Evolutionary conservation across 2,797 vertebrate species (phyloP).

Genomic region (Brachymystax lenok): DNA sequence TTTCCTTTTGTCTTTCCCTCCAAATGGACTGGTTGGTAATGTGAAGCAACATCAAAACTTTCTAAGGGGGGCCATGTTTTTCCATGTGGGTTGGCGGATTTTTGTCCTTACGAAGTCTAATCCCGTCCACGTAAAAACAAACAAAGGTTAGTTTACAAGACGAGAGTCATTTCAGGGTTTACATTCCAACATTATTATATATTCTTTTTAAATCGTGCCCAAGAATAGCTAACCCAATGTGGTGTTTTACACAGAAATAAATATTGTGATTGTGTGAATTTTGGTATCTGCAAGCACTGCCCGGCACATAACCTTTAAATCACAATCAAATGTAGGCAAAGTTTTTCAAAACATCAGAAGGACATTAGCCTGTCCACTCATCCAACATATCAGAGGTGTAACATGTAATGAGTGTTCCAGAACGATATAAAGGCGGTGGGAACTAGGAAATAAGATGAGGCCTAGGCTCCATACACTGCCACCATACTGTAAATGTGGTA

Average conservation of each 20-base stretch:
- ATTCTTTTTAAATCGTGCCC: neutral
- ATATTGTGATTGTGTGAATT: neutral
- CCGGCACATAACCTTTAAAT: neutral
- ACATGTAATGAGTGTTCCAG: neutral
- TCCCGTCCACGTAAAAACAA: constrained; percentile 53
- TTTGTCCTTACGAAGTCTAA: constrained; percentile 54
- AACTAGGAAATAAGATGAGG: neutral
- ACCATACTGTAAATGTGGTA: neutral
- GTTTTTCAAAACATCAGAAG: neutral
- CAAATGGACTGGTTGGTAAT: constrained; percentile 49
- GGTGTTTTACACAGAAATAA: constrained; percentile 5
- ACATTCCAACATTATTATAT: neutral
- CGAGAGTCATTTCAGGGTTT: constrained; percentile 12
- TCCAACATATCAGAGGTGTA: neutral
- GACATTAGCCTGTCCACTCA: neutral
- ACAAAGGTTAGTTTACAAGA: constrained; percentile 40
- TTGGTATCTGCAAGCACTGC: neutral
- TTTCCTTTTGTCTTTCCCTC: constrained; percentile 36
- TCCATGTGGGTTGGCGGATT: constrained; percentile 59
- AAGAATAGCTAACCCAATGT: constrained; percentile 11
- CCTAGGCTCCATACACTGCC: neutral
- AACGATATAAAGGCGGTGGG: neutral
- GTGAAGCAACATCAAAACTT: constrained; percentile 58
- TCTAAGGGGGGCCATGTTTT: constrained; percentile 56
- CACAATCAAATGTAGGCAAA: neutral